Evolutionary conservation across 2,888 invertebrate genomes (phyloP).

Genomic region (Ophioninae sp.): DNA sequence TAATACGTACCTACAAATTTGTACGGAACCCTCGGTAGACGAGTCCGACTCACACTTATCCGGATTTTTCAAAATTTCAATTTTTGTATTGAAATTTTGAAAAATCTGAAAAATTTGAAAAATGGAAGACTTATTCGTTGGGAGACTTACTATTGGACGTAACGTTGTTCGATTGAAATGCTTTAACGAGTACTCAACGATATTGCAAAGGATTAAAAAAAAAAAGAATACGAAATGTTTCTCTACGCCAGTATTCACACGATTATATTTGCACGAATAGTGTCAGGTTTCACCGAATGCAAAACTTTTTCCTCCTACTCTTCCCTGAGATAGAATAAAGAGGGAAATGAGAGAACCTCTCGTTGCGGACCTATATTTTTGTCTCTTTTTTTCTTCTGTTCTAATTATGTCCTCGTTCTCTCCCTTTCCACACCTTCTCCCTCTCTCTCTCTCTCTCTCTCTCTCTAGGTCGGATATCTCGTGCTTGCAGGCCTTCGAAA

Average conservation of each 20-base stretch:
- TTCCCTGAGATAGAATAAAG: slow-evolving; percentile 8
- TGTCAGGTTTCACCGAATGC: slow-evolving; percentile 26
- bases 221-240: no score
- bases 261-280: slow-evolving; percentile 1
- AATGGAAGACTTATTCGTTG: no score
- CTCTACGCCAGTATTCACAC: not conserved
- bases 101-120: no score
- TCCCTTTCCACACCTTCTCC: not conserved
- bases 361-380: not conserved
- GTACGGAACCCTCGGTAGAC: no score
- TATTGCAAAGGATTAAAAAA: no score
- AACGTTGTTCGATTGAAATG: no score
- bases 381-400: not conserved
- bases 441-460: not conserved
- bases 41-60: no score
- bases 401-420: slow-evolving; percentile 3
- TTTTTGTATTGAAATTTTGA: no score
- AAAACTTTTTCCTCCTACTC: not conserved
- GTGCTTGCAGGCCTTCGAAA: slow-evolving; percentile 35
- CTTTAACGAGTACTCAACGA: no score
- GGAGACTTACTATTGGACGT: no score
- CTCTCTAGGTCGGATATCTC: not conserved
- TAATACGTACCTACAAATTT: no score
- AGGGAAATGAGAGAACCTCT: slow-evolving; percentile 21
- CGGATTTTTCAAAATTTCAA: no score